Conservation (phyloP, 2,797 vertebrate species). For the Sebastes minor region DNA sequence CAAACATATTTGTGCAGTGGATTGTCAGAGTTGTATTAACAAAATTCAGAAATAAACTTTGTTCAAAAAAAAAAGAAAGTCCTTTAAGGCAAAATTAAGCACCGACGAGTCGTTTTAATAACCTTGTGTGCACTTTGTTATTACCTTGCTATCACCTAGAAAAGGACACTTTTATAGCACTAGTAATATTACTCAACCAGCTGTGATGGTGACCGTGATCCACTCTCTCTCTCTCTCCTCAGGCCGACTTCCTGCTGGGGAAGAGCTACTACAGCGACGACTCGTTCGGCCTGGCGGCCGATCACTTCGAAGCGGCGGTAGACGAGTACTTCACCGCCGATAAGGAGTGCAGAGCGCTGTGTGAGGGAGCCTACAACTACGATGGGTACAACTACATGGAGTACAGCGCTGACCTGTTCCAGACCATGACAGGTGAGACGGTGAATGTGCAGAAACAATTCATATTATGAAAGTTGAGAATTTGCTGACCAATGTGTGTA, state of each 20-base stretch:
- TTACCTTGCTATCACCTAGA: neutral
- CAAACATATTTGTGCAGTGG: too few species aligned
- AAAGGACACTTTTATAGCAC: neutral
- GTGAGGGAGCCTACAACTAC: constrained; percentile 91
- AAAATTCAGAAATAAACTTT: too few species aligned
- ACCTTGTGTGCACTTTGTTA: neutral
- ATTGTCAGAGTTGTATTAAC: too few species aligned
- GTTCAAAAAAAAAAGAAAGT: neutral
- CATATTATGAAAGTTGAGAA: neutral
- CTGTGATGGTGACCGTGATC: neutral
- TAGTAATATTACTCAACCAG: neutral
- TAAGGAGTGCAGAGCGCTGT: constrained; percentile 87
- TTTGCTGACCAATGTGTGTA: neutral
- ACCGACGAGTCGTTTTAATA: fast-evolving
- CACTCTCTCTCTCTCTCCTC: neutral
- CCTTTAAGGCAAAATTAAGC: neutral
- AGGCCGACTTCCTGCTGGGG: constrained; percentile 88
- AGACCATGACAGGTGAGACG: constrained; percentile 88
- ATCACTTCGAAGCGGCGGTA: constrained; percentile 88
- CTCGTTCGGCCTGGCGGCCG: constrained; percentile 79
- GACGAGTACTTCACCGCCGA: constrained; percentile 86
- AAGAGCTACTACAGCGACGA: constrained; percentile 90
- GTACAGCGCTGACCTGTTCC: constrained; percentile 94
- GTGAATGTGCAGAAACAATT: neutral
- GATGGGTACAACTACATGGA: constrained; percentile 98